Evolutionary conservation across 2,888 invertebrate genomes (phyloP), one percentile per base, ranked within the genome.

Genomic region (Periphyllus acericola): DNA sequence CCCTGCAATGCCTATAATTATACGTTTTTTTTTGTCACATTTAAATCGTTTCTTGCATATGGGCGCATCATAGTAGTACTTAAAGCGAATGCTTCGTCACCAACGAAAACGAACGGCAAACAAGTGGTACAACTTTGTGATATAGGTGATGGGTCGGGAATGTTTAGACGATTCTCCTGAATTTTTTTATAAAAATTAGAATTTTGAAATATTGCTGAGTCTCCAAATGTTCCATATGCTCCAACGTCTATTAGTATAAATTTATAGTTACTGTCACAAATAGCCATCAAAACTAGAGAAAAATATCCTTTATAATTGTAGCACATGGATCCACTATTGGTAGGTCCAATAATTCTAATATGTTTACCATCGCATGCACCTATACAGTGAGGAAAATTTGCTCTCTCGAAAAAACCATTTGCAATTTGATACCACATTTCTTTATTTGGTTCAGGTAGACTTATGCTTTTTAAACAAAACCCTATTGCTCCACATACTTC

Each of bases 181-280:
- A 90, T 40, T 66, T 72, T 78, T 72, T 87, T 78, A n/a, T 89
- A 90, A 80, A 90, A 85, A 40, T 36, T 72, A 36, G 89, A 90
- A 46, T 80, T 68, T 83, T 85, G 79, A 86, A 90, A 90, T 32
- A 90, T 89, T n/a, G 90, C 91, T 14, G 90, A 90, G 89, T 91
- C 91, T 90, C 90, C 90, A 89, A 90, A 90, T 82, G 89, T 90
- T 5, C 91, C 91, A 89, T 90, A 90, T 55, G 89, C 89, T 46
- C 91, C 91, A 87, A 91, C 90, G 89, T 91, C 90, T 36, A 90
- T 90, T 76, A 90, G 84, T 68, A 90, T 90, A 80, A 89, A 89
- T 82, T 72, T 84, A 52, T 89, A 89, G 60, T 89, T n/a, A 78
- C 66, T 60, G 81, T 89, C 89, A 75, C 76, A 79, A n/a, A 89